Conservation (phyloP, 2,888 invertebrate species). For the Rhamphomyia laevipes region DNA sequence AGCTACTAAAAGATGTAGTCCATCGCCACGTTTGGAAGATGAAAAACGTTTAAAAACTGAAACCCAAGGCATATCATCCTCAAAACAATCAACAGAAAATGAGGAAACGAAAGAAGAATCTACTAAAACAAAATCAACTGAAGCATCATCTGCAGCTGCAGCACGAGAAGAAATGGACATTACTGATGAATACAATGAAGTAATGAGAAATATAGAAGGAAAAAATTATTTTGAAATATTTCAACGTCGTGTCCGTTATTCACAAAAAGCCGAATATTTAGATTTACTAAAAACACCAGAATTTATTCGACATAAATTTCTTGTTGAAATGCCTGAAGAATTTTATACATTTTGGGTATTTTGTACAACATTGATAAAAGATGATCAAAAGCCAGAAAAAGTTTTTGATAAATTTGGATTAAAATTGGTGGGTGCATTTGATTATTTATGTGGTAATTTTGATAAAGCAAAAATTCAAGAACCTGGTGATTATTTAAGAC, state of each 20-base stretch:
- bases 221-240: slow-evolving; percentile 28
- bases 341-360: slow-evolving; percentile 78
- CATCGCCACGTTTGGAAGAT: no score
- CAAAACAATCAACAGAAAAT: neutral
- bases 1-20: neutral
- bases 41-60: no score
- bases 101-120: slow-evolving; percentile 10
- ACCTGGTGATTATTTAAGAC: slow-evolving; percentile 55
- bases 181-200: slow-evolving; percentile 15
- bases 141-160: slow-evolving; percentile 4
- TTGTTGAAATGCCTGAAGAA: slow-evolving; percentile 80
- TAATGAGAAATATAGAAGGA: slow-evolving; percentile 25
- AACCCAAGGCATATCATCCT: neutral
- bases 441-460: slow-evolving; percentile 59
- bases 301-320: slow-evolving; percentile 60
- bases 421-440: slow-evolving; percentile 76
- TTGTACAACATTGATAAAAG: slow-evolving; percentile 44
- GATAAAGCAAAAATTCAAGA: slow-evolving; percentile 39
- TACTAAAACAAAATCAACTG: slow-evolving; percentile 18
- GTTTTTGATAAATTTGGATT: slow-evolving; percentile 56
- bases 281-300: slow-evolving; percentile 40
- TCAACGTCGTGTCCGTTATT: slow-evolving; percentile 25
- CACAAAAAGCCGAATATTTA: slow-evolving; percentile 34
- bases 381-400: slow-evolving; percentile 42
- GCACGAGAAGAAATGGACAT: slow-evolving; percentile 8